A percentile compares a stretch with the other conserved stretches of the same genome.
These are phyloP conservation scores for Heliconius charithonia DNA, from an alignment of 2,888 invertebrate species.

Conservation along the genomic window DNA sequence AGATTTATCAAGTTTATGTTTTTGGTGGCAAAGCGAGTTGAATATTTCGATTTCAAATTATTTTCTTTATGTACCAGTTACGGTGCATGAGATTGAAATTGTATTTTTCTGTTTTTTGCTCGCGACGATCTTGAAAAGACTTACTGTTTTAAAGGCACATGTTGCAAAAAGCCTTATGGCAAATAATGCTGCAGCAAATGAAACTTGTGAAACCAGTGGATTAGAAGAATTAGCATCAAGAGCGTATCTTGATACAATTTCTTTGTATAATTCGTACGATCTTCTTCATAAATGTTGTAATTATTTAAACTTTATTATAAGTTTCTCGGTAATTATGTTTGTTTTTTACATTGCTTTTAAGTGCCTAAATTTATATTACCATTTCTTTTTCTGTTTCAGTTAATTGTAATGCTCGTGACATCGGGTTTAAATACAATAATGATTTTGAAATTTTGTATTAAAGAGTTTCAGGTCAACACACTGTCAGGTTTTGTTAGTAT, in stretches of 20 bases:
- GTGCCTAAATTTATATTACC: conserved; percentile 2
- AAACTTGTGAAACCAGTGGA: conserved; percentile 37
- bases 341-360: not conserved
- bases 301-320: conserved; percentile 66
- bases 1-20: not conserved
- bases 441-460: conserved; percentile 61
- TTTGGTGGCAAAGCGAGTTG: not conserved
- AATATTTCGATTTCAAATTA: not conserved
- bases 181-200: conserved; percentile 1
- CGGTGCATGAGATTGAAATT: conserved; percentile 42
- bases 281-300: conserved; percentile 64
- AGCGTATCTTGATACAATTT: conserved; percentile 56
- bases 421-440: conserved; percentile 67
- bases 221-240: conserved; percentile 61
- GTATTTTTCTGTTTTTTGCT: conserved; percentile 44
- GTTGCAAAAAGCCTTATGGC: conserved; percentile 31
- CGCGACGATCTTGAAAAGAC: conserved; percentile 35
- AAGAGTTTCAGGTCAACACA: conserved; percentile 52
- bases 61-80: conserved; percentile 32
- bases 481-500: not conserved
- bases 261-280: conserved; percentile 66
- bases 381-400: conserved; percentile 54
- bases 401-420: conserved; percentile 61
- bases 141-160: conserved; percentile 38
- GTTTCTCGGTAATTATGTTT: conserved; percentile 60